Conservation (phyloP, 2,113 vertebrate species). For the Catharus fuscescens region DNA sequence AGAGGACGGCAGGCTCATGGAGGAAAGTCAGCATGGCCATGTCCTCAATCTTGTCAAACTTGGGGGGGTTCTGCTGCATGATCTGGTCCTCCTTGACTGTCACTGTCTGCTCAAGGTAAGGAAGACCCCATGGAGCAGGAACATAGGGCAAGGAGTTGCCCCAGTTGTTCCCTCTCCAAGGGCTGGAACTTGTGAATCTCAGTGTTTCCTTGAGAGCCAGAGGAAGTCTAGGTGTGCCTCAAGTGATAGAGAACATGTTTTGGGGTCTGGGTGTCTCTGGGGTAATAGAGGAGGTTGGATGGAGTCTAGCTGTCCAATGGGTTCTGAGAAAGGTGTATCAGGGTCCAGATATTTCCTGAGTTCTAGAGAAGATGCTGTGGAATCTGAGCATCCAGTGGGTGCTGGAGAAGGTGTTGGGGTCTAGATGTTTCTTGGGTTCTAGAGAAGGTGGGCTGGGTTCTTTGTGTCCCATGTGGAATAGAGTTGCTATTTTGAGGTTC, state of each 20-base stretch:
- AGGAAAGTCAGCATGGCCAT: constrained; percentile 94
- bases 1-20: constrained; percentile 87
- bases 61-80: constrained; percentile 87
- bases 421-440: neutral
- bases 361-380: neutral
- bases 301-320: neutral
- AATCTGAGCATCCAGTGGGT: neutral
- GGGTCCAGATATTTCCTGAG: neutral
- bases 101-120: constrained; percentile 72
- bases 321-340: neutral
- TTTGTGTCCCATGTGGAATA: neutral
- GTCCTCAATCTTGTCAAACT: constrained; percentile 92
- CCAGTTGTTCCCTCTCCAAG: neutral
- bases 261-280: neutral
- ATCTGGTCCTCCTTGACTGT: constrained; percentile 79
- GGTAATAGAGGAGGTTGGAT: neutral
- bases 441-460: neutral
- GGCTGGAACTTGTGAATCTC: neutral
- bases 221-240: neutral
- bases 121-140: neutral
- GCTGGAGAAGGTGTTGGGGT: neutral
- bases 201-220: neutral
- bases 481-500: neutral
- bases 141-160: neutral
- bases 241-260: neutral